Conservation (phyloP, 35 echinoderm and acorn worm species). For the Ptychodera flava region DNA sequence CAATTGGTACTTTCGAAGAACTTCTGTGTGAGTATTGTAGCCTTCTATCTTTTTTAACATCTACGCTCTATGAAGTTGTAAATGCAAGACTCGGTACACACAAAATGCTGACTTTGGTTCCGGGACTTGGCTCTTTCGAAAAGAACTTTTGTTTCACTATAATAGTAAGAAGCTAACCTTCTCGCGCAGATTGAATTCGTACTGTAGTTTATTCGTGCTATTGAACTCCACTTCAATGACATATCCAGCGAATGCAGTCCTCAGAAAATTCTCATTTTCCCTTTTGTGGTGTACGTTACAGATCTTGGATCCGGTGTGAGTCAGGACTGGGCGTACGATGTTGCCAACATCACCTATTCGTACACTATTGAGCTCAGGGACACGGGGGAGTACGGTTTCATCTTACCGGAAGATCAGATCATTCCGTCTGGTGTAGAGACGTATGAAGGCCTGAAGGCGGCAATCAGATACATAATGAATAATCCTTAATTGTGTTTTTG, state of each 20-base stretch:
- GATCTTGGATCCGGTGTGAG: constrained; percentile 13
- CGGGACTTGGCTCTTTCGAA: not conserved
- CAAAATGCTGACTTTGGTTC: not conserved
- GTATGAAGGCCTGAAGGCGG: constrained; percentile 16
- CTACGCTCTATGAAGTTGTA: not conserved
- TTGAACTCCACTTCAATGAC: not conserved
- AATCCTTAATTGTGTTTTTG: no score
- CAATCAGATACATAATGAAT: not conserved
- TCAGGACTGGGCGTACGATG: constrained; percentile 31
- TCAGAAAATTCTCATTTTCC: not conserved
- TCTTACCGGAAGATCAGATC: not conserved
- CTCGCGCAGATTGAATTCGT: not conserved
- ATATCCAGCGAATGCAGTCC: not conserved
- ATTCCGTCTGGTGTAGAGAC: constrained; percentile 6
- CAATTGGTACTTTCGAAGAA: not conserved
- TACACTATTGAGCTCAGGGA: constrained; percentile 22
- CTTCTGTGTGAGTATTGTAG: not conserved
- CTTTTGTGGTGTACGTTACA: not conserved
- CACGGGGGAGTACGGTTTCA: not conserved
- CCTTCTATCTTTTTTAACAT: not conserved
- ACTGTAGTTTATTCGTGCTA: not conserved
- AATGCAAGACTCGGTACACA: not conserved
- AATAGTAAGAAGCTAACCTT: not conserved
- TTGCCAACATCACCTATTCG: constrained; percentile 9
- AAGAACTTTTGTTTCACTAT: not conserved